phyloP scores from a whole-genome alignment of 2,888 invertebrate species.

The Dryomyza anilis region DNA sequence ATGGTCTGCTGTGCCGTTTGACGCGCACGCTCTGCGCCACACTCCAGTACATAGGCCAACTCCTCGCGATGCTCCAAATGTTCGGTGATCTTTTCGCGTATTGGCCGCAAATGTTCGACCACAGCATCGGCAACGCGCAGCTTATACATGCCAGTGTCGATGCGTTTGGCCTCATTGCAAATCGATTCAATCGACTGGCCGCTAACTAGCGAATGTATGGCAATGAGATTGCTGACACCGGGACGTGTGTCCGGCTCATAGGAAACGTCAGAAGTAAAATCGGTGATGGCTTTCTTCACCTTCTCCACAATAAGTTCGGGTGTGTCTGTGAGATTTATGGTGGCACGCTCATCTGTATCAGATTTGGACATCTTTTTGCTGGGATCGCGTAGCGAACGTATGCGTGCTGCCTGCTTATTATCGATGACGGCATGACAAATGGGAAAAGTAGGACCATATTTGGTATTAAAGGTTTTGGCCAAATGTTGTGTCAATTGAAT shows the following conservation, averaged over 20 bases:
- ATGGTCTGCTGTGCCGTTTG: constrained; percentile 69
- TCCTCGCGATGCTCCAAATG: constrained; percentile 68
- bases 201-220: constrained; percentile 78
- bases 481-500: constrained; percentile 82
- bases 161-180: constrained; percentile 67
- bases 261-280: constrained; percentile 81
- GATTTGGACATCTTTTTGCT: constrained; percentile 98
- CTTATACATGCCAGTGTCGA: constrained; percentile 83
- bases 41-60: constrained; percentile 67
- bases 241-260: constrained; percentile 80
- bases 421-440: constrained; percentile 71
- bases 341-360: constrained; percentile 75
- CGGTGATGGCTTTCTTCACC: constrained; percentile 88
- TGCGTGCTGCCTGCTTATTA: constrained; percentile 63
- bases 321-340: constrained; percentile 80
- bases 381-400: constrained; percentile 87
- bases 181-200: constrained; percentile 72
- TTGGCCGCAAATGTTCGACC: constrained; percentile 72
- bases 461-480: constrained; percentile 78
- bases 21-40: constrained; percentile 70
- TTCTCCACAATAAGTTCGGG: constrained; percentile 73
- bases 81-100: constrained; percentile 66
- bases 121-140: constrained; percentile 73
- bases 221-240: constrained; percentile 88
- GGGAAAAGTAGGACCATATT: constrained; percentile 80